Conservation (phyloP, 1,140 invertebrate genomes). For the Zaprionus nigranus region DNA sequence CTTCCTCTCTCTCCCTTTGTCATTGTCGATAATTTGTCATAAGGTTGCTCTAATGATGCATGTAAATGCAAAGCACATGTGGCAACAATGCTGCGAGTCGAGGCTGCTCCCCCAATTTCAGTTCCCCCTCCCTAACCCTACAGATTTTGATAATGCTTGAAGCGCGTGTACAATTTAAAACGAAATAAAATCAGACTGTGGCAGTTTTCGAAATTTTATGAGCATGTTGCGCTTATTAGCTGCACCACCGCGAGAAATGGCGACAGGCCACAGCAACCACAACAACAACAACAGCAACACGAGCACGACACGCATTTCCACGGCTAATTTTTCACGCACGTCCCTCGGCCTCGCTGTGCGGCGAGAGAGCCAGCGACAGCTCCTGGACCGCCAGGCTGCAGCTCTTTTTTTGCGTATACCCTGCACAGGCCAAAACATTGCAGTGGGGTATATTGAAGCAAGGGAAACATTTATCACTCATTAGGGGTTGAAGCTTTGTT, state of each 20-base stretch:
- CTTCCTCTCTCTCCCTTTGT: conserved; percentile 10
- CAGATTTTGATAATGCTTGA: conserved; percentile 43
- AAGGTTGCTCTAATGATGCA: conserved; percentile 69
- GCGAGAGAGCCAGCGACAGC: conserved; percentile 68
- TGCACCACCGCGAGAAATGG: conserved; percentile 68
- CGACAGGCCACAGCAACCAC: conserved; percentile 73
- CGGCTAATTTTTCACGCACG: conserved; percentile 78
- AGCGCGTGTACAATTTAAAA: conserved; percentile 80
- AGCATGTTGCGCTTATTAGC: conserved; percentile 81
- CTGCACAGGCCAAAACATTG: not conserved
- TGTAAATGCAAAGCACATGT: conserved; percentile 71
- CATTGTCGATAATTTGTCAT: conserved; percentile 78
- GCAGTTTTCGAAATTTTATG: conserved; percentile 81
- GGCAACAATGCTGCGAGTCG: not conserved
- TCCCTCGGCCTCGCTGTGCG: conserved; percentile 30
- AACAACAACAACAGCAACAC: conserved; percentile 48
- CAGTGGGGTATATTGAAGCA: not conserved
- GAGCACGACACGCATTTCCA: conserved; percentile 74
- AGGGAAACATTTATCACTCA: too few species aligned
- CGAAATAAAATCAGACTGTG: conserved; percentile 72
- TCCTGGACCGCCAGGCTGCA: conserved; percentile 68
- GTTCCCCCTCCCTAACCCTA: not conserved
- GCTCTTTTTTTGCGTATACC: conserved; percentile 28
- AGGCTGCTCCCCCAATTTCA: not conserved
- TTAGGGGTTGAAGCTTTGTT: too few species aligned